Conservation (phyloP, 2,113 vertebrate species). For the Lepus europaeus region DNA sequence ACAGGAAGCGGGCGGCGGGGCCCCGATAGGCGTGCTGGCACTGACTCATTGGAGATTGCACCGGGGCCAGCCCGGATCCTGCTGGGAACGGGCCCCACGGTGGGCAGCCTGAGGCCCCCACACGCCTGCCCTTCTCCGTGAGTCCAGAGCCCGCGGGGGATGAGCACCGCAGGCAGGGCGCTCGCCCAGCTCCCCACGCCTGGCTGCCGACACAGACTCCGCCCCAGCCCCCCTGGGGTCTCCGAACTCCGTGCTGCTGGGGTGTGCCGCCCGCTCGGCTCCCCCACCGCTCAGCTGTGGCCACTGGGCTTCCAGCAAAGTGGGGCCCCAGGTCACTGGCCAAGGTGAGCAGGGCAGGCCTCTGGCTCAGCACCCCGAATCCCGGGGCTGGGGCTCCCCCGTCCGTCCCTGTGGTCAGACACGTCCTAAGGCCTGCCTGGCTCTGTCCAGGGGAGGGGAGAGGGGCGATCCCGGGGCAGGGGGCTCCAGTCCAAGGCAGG, state of each 20-base stretch:
- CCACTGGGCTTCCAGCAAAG: neutral
- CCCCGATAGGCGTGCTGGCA: neutral
- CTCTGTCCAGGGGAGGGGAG: too few species aligned
- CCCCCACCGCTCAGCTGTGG: neutral
- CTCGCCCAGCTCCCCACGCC: neutral
- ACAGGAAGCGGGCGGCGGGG: neutral
- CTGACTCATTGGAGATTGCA: neutral
- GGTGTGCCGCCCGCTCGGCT: neutral
- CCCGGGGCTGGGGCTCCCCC: neutral
- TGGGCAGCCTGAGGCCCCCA: too few species aligned
- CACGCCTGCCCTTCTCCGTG: fast-evolving
- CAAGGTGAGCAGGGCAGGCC: neutral
- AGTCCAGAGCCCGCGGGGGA: neutral
- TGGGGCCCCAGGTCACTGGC: neutral
- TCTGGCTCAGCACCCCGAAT: neutral
- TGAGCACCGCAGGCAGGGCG: fast-evolving
- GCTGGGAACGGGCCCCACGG: neutral
- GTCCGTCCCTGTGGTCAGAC: neutral
- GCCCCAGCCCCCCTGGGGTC: neutral
- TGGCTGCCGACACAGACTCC: fast-evolving
- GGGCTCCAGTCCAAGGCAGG: neutral
- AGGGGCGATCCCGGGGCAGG: too few species aligned
- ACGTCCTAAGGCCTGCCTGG: too few species aligned
- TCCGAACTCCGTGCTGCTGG: neutral
- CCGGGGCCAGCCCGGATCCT: fast-evolving